Base-by-base conservation (phyloP, 2,113 vertebrate species). In the Mobula birostris region DNA sequence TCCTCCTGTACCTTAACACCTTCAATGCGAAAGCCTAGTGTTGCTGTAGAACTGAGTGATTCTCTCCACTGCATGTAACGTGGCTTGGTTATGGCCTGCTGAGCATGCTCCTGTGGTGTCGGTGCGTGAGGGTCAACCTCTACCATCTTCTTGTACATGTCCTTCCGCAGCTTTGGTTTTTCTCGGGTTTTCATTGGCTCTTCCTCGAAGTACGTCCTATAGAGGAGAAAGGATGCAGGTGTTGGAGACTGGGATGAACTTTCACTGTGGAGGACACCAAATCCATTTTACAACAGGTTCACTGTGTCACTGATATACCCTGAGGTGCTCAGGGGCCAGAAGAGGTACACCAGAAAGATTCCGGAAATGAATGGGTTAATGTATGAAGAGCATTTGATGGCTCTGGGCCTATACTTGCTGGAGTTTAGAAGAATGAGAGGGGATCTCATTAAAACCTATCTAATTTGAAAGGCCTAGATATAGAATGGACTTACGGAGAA, bases 31-130 rank as follows among this genome's bases (percentile, higher is more conserved):
- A 99, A 99, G 95, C 99, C 99, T 83, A 99, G 96, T 1, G 98
- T 99, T 96, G 98, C 97, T 95, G 98, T 99, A 95, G 99, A 99
- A 96, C 99, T 99, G 95, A 99, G 97, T 93, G 97, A 98, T 95
- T 99, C 99, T 95, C 99, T 98, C 99, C 99, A 99, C 95, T 99
- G 98, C 99, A 99, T 99, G 97, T 99, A 99, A 72, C 99, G 98
- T 2, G 98, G 98, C 94, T 99, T 99, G 95, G 98, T 99, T 92
- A 99, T 98, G 0, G 97, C 98, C 17, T 95, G 96, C 94, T 98
- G 98, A 0, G 96, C 95, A 0, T 98, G 98, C 94, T 99, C 99
- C 95, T 98, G 97, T 12, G 97, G 95, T 0, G 98, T 99, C 11
- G 99, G 99, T 21, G 98, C 98, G 29, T 96, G 96, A 0, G 97